Evolutionary conservation across 2,113 vertebrate genomes (phyloP), one percentile per base, ranked within the genome.

Genomic region (Pogona vitticeps): DNA sequence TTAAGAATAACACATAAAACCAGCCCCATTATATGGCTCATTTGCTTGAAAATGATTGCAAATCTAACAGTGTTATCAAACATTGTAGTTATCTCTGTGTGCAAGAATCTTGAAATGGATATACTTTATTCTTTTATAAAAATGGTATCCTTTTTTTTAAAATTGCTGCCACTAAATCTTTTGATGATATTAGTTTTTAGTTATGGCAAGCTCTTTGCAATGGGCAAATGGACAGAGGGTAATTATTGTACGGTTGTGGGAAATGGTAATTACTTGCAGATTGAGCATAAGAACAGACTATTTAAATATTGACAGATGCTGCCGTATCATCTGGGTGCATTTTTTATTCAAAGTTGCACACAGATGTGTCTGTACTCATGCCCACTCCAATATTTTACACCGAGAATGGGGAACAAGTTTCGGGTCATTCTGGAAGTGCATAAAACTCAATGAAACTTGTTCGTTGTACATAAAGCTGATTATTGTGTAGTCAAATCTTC

Each of bases 21-120:
- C 40, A 92, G 73, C 88, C 90, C 10, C 91, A 94, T 93, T 94
- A 93, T 93, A 94, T 61, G 95, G 87, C 88, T 82, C 90, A 92
- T 92, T 94, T 91, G 73, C 87, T 77, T 59, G 93, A 87, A 93
- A 88, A 90, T 52, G 82, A 88, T 76, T 90, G 86, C n/a, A 91
- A 91, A 90, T 77, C 80, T 91, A 52, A 31, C 79, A 52, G 70
- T 89, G 92, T 90, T 95, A 90, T 94, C 89, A 87, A 84, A 80
- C 75, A 65, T 93, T 89, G 93, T 89, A 67, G 79, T 52, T 63
- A 63, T 84, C 82, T 75, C 82, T 80, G 71, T 58, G 86, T 79
- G 85, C 52, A 84, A 80, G 80, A 65, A 36, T 77, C 6, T 92
- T 88, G 86, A 82, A 87, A 77, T 9, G 70, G 17, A 83, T 36